Evolutionary conservation across 1,140 invertebrate genomes (phyloP).

Genomic region (Zaprionus capensis): DNA sequence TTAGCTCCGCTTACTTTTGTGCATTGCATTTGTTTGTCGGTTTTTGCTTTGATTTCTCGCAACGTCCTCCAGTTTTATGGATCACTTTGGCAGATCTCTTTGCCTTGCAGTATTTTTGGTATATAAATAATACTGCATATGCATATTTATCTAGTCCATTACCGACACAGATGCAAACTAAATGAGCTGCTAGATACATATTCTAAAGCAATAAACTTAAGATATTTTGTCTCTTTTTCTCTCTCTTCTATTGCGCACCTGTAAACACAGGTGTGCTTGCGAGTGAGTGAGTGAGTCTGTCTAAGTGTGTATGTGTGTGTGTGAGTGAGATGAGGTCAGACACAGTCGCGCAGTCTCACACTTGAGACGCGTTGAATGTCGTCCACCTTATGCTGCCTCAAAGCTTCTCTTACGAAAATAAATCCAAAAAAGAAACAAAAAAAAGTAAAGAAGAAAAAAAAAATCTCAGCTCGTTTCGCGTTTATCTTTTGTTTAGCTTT

Average conservation of each 20-base stretch:
- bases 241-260: slow-evolving; percentile 18
- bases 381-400: slow-evolving; percentile 63
- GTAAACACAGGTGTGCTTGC: slow-evolving; percentile 15
- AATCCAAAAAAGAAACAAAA: neutral
- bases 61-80: slow-evolving; percentile 44
- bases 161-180: neutral
- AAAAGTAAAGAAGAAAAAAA: neutral
- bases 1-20: slow-evolving; percentile 33
- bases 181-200: slow-evolving; percentile 12
- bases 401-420: slow-evolving; percentile 54
- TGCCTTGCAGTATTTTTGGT: neutral
- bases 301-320: slow-evolving; percentile 12
- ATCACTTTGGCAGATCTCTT: slow-evolving; percentile 8
- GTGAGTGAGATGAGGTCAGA: slow-evolving; percentile 66
- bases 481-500: slow-evolving; percentile 57
- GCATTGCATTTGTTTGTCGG: slow-evolving; percentile 21
- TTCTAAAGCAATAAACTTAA: slow-evolving; percentile 6
- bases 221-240: slow-evolving; percentile 1
- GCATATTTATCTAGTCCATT: slow-evolving; percentile 1
- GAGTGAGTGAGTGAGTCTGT: slow-evolving; percentile 17
- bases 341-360: slow-evolving; percentile 23
- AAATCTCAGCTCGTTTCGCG: slow-evolving; percentile 36
- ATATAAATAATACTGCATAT: neutral
- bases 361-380: slow-evolving; percentile 56
- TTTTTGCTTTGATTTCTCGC: slow-evolving; percentile 37